Evolutionary conservation across 2,888 invertebrate genomes (phyloP), one percentile per base, ranked within the genome.

Genomic region (Odontomyia ornata): DNA sequence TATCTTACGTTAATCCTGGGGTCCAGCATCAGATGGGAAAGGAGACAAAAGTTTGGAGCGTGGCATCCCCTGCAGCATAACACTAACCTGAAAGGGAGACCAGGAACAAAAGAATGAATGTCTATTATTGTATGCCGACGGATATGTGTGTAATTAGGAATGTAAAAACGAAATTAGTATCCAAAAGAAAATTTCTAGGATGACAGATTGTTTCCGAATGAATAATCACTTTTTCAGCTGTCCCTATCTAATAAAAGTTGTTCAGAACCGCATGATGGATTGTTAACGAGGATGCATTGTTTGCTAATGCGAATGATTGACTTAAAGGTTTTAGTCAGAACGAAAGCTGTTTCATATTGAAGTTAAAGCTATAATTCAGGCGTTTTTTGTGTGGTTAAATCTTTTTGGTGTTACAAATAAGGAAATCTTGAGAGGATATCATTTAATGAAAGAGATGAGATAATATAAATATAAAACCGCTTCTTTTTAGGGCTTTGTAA

Each of bases 191-290:
- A 75, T 67, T 77, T 57, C 62, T 21, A 47, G 52, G 75, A 75
- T 77, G 77, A 77, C 67, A 75, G 75, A 77, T 77, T 43, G 75
- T 75, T 69, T 28, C 28, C 18, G 77, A 36, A 77, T 77, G 77
- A 77, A 43, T 28, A 64, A 73, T 75, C 75, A 52, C 73, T 77
- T 77, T 77, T 65, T 36, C 36, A 28, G 18, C 7, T 18, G 11
- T 52, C 30, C 28, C 36, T 36, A 36, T 9, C 36, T 9, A 5
- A 46, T 72, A 7, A 13, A 25, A 18, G 11, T 18, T 15, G 1
- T n/a, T 13, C 15, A 18, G 30, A 13, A 7, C 27, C 27, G 21
- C 28, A n/a, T 72, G 71, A 52, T 72, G 71, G 56, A n/a, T 28
- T 28, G 27, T 23, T 28, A 72, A 27, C 28, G 28, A 30, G 36